A percentile compares a stretch with the other conserved stretches of the same genome.
phyloP scores from a whole-genome alignment of 2,888 invertebrate species.

The Amphipyra berbera region DNA sequence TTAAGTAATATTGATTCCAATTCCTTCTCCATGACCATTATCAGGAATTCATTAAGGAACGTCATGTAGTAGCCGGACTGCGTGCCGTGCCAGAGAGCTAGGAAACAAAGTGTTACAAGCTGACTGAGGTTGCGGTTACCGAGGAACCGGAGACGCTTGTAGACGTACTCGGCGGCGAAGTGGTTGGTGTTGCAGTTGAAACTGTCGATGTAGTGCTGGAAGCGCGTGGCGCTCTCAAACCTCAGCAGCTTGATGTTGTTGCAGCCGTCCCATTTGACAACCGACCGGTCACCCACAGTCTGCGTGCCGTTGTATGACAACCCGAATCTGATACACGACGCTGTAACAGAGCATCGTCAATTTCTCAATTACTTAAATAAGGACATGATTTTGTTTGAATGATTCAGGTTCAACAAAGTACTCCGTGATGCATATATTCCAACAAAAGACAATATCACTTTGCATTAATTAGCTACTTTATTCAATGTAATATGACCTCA shows the following conservation, averaged over 20 bases:
- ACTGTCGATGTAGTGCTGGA: conserved; percentile 96
- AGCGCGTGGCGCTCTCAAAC: conserved; percentile 95
- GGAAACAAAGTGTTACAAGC: conserved; percentile 94
- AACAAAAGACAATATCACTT: conserved; percentile 25
- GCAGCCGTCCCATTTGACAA: conserved; percentile 95
- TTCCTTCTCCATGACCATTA: conserved; percentile 96
- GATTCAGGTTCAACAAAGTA: neutral
- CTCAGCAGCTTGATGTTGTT: conserved; percentile 95
- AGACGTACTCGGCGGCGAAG: conserved; percentile 98
- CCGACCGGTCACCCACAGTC: conserved; percentile 79
- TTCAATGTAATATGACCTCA: conserved; percentile 33
- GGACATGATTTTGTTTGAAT: no score
- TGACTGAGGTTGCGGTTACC: conserved; percentile 96
- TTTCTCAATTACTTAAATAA: no score
- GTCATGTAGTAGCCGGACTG: conserved; percentile 98
- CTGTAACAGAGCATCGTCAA: conserved; percentile 71
- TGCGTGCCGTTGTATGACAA: conserved; percentile 95
- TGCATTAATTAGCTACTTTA: conserved; percentile 21
- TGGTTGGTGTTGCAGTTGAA: conserved; percentile 99
- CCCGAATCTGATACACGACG: conserved; percentile 91
- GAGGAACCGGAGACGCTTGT: conserved; percentile 97
- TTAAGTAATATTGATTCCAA: conserved; percentile 89
- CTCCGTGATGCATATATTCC: conserved; percentile 6
- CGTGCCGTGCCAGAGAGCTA: conserved; percentile 99
- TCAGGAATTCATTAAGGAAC: conserved; percentile 97